Percentiles rank a stretch among this genome's conserved stretches.
Conservation (phyloP, 2,113 vertebrate species). For the Gavia stellata region DNA sequence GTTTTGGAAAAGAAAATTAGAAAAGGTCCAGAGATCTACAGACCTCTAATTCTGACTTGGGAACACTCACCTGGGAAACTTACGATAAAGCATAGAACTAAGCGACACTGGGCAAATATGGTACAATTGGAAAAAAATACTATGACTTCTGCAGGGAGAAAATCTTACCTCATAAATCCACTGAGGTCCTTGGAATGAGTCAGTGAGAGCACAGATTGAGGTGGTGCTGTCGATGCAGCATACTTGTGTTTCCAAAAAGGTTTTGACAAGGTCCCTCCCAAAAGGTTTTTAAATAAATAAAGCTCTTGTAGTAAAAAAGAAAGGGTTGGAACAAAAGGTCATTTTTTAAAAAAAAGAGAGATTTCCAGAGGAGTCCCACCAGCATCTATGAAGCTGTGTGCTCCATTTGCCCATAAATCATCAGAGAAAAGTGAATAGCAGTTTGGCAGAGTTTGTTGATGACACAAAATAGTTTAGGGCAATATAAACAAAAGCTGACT, state of each 20-base stretch:
- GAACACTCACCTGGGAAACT: background rate
- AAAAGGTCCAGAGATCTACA: background rate
- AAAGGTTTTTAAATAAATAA: background rate
- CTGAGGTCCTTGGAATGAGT: background rate
- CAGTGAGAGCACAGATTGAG: background rate
- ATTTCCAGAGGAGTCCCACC: background rate
- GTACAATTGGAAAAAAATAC: background rate
- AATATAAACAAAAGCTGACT: background rate
- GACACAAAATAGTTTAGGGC: background rate
- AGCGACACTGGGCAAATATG: background rate
- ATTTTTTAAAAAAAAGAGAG: background rate
- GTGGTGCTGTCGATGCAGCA: background rate
- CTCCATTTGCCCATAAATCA: background rate
- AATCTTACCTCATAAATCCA: background rate
- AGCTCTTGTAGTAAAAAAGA: background rate
- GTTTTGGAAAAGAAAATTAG: background rate
- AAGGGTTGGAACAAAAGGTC: background rate
- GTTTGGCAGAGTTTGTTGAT: background rate
- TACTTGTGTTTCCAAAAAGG: background rate
- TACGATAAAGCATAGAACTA: background rate
- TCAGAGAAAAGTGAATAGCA: background rate
- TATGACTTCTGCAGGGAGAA: background rate
- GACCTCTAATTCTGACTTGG: background rate
- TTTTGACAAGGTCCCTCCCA: background rate
- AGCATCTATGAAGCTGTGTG: background rate